Base-by-base conservation (phyloP, 2,888 invertebrate species). In the Aporophyla lueneburgensis region DNA sequence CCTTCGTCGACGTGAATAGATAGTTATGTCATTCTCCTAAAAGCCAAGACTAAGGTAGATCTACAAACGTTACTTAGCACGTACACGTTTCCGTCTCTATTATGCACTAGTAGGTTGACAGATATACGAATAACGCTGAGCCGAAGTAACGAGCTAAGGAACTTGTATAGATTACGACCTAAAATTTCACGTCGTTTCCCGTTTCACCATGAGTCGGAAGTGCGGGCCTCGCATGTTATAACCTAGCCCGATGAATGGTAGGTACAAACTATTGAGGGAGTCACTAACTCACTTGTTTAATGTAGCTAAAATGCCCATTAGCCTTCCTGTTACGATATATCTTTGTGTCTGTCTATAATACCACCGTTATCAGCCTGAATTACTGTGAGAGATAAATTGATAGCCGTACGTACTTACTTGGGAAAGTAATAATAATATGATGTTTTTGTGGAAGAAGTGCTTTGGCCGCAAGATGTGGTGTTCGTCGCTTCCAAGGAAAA, bases 251-350 rank as follows among this genome's bases (percentile, higher is more conserved):
- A 46, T 46, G 43, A n/a, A 49, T 21, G n/a, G 49, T 51, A 66
- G 49, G 27, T 66, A 49, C 12, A 14, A 14, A 5, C 14, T 40
- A 51, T 33, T 77, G 16, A 33, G 58, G 43, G 1, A 21, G 2
- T 24, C 59, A 0, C 5, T 76, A 53, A 33, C n/a, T 78, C 59
- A 24, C 46, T 46, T n/a, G 78, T 21, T 76, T 33, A 78, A 78
- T 76, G 59, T 76, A 68, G 46, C 59, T 53, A 21, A 68, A 59
- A 53, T 14, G 19, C 6, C 40, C 19, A 65, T 53, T 78, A 53
- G 12, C 16, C 53, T 76, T 56, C 27, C 40, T 21, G 51, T 16
- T 24, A 24, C 43, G 1, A 74, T 67, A 68, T 1, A 58, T 56
- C 33, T 49, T 62, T 62, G 5, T 33, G 54, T 62, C 33, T 54